Base-by-base conservation (phyloP, 35 echinoderm and acorn worm species). In the Apostichopus californicus region DNA sequence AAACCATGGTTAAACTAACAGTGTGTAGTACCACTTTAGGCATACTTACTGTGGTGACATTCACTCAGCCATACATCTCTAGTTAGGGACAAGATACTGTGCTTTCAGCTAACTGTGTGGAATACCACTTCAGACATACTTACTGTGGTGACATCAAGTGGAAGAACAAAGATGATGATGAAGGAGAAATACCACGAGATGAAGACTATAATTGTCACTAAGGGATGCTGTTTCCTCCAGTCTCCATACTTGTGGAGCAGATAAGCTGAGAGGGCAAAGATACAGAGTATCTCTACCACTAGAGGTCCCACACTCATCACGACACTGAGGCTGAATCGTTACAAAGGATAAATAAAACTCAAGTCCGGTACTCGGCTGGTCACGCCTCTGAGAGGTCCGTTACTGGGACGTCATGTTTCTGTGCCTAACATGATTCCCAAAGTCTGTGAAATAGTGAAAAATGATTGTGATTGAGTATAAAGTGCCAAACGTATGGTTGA, bases 141-240 rank as follows among this genome's bases (percentile, higher is more conserved):
- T 80, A 99, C 97, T 85, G 97, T 91, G 80, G 95, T 93, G 60
- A 99, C 97, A 93, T 99, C 97, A 0, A 99, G 68, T n/a, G 97
- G 97, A 18, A 96, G 90, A 77, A 99, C 92, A 86, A 99, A 99
- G 73, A 99, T 94, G 15, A 99, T 99, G 75, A 99, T 96, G 80
- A 99, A 90, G 34, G 95, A 99, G 80, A 99, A 99, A 82, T 99
- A 99, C 97, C 95, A 96, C 0, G 97, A 96, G 70, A 96, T 83
- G 68, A 96, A 99, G 1, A 95, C 95, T 8, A 90, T 93, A 9
- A 99, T 73, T 15, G 97, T 99, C 22, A 99, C 97, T n/a, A 96
- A 72, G 17, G 92, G 87, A 87, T 99, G 97, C 83, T 99, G 97
- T 83, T 99, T 99, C 63, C 93, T 89, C 95, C 97, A 99, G 91